Base-by-base conservation (phyloP, 2,797 vertebrate genomes). In the Buphagus erythrorhynchus region DNA sequence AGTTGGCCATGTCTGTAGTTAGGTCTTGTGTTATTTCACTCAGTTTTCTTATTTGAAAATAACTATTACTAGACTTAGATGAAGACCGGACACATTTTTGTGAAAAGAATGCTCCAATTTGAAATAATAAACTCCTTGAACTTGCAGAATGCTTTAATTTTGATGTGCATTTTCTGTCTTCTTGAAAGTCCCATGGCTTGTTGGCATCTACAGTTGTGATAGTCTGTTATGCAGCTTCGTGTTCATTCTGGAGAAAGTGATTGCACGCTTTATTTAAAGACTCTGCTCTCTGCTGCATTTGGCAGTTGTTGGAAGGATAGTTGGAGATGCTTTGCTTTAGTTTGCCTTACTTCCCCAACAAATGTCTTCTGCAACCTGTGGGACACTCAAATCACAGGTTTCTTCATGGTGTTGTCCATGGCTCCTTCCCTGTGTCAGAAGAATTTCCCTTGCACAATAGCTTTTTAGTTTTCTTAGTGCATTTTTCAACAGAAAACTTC, bases 401-500 rank as follows among this genome's bases (percentile, higher is more conserved):
- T 86, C 54, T 29, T 82, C 18, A 1, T 42, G 5, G 1, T 43
- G 6, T 29, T 88, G 26, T 55, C 42, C 31, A 15, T 33, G 13
- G 35, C 16, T 86, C 24, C 31, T 62, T 82, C 21, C 5, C 15
- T 57, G 14, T 74, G 14, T 61, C 17, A 86, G 42, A 82, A 69
- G 31, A 22, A 62, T 35, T 81, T 31, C 6, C 20, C 9, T 24
- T 43, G 24, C 13, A 35, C 21, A 42, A 62, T 13, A 51, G 0
- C 4, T 59, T 92, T 84, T 95, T 68, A 11, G 12, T 46, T 90
- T 90, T 55, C 2, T 5, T 69, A 55, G 66, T 33, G 8, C 16
- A 48, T 87, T 86, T 93, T 93, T 88, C 69, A 66, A 10, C 38
- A 84, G n/a, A 92, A 78, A 29, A 13, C 7, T 93, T 82, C 16